A percentile compares a stretch with the other conserved stretches of the same genome.
phyloP scores from a whole-genome alignment of 2,113 vertebrate genomes.

The Castor canadensis region DNA sequence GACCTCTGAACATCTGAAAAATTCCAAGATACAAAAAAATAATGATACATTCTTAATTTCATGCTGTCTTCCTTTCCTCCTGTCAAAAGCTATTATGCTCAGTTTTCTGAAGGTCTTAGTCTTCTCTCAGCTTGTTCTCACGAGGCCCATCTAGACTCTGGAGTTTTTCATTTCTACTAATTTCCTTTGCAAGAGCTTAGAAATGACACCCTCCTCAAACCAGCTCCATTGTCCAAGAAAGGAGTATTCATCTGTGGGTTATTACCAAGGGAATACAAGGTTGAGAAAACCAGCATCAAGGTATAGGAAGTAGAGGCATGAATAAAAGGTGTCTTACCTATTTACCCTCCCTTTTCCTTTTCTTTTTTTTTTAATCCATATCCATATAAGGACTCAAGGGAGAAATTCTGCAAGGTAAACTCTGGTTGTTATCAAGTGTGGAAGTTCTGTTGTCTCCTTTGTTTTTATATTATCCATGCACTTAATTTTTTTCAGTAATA shows the following conservation, averaged over 20 bases:
- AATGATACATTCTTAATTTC: not conserved
- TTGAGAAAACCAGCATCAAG: not conserved
- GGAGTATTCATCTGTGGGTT: not conserved
- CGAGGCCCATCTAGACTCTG: not conserved
- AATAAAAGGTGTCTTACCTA: not conserved
- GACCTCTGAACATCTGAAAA: not conserved
- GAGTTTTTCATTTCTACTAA: not conserved
- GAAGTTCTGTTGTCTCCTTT: not conserved
- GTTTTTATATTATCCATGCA: not conserved
- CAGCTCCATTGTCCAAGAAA: not conserved
- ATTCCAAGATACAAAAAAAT: not conserved
- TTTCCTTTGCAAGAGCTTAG: not conserved
- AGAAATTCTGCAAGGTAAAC: not conserved
- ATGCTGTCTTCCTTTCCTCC: not conserved
- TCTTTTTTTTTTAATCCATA: not conserved
- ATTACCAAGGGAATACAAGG: not conserved
- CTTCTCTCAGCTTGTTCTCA: not conserved
- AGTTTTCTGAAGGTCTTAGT: not conserved
- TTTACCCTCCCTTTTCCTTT: not conserved
- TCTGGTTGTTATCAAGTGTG: not conserved
- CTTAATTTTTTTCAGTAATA: not conserved
- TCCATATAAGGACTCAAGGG: not conserved
- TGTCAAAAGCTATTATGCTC: not conserved
- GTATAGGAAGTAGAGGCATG: not conserved
- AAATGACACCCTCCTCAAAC: not conserved